These are phyloP conservation scores for Diarsia brunnea DNA, from an alignment of 2,888 invertebrate genomes.

Conservation along the genomic window DNA sequence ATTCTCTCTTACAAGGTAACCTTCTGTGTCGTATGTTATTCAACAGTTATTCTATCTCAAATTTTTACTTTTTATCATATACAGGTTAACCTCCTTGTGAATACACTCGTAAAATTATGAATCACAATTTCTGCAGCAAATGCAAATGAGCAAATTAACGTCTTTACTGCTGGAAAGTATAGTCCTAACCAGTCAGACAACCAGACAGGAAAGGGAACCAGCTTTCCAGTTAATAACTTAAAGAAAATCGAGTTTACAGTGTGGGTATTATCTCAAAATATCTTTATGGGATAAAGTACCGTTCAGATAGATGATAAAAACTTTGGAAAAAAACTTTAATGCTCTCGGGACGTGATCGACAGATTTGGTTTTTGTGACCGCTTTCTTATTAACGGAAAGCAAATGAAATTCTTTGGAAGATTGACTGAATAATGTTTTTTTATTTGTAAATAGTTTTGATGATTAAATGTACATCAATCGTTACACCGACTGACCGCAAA, in stretches of 20 bases:
- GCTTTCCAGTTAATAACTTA: slow-evolving; percentile 58
- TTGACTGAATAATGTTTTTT: slow-evolving; percentile 2
- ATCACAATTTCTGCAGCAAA: slow-evolving; percentile 29
- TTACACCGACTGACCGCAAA: neutral
- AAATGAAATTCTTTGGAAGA: slow-evolving; percentile 22
- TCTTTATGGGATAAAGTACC: slow-evolving; percentile 39
- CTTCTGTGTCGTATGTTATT: neutral
- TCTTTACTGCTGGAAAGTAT: slow-evolving; percentile 61
- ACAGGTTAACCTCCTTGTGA: neutral
- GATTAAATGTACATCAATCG: slow-evolving; percentile 12
- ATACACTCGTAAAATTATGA: slow-evolving; percentile 27
- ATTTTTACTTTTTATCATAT: neutral
- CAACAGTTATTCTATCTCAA: neutral
- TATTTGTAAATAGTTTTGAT: slow-evolving; percentile 28
- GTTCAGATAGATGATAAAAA: slow-evolving; percentile 37
- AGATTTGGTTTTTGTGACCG: slow-evolving; percentile 42
- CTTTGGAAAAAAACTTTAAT: slow-evolving; percentile 15
- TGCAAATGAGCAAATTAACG: slow-evolving; percentile 50
- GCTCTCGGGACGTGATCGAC: slow-evolving; percentile 31
- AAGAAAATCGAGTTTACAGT: slow-evolving; percentile 40
- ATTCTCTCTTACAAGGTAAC: neutral
- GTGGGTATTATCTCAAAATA: slow-evolving; percentile 44
- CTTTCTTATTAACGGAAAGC: slow-evolving; percentile 37
- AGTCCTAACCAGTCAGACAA: slow-evolving; percentile 47
- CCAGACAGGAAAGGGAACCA: slow-evolving; percentile 56